Conservation (phyloP, 2,888 invertebrate species). For the Tipula helvola region DNA sequence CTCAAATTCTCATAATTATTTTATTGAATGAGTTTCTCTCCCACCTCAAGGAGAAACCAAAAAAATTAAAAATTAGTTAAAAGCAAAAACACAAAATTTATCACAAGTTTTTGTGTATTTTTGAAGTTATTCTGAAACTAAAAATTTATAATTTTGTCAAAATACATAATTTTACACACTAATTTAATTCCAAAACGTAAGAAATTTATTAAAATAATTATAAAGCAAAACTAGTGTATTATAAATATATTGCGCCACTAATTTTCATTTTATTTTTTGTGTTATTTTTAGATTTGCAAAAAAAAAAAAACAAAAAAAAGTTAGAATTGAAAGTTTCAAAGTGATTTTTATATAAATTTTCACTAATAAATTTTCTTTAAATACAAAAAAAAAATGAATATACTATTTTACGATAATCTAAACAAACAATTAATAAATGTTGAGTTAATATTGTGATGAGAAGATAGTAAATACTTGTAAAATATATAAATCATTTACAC, state of each 20-base stretch:
- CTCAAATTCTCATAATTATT: neutral
- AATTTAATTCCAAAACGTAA: neutral
- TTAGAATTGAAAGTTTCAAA: neutral
- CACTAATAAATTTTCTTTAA: neutral
- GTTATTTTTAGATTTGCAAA: conserved; percentile 7
- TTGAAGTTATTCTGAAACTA: neutral
- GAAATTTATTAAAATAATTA: neutral
- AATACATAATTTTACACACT: neutral
- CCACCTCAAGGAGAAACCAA: neutral
- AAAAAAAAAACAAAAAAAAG: neutral
- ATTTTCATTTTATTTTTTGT: neutral
- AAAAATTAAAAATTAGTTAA: neutral
- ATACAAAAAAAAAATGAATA: neutral
- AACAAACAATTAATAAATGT: neutral
- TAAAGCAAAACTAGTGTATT: neutral
- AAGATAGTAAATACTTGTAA: neutral
- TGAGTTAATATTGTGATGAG: neutral
- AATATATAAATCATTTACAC: neutral
- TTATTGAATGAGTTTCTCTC: neutral
- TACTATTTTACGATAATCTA: neutral
- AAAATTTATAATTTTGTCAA: neutral
- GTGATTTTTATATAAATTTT: neutral
- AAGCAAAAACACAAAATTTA: neutral
- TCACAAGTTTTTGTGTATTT: neutral
- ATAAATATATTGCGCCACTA: conserved; percentile 10